phyloP scores from a whole-genome alignment of 2,113 vertebrate species.

The Rhea pennata region DNA sequence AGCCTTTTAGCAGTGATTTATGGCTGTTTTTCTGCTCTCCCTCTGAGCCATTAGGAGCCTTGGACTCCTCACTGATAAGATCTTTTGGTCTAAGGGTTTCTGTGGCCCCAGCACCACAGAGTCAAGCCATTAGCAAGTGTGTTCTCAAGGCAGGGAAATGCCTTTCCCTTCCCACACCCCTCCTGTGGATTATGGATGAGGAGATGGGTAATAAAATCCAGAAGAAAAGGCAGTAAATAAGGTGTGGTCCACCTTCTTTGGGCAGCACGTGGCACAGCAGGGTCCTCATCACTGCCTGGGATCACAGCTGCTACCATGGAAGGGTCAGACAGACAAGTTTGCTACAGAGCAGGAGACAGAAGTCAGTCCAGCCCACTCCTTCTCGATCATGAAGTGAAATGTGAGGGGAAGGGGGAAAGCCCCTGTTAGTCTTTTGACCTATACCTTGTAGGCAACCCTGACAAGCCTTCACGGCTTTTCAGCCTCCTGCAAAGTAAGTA shows the following conservation, averaged over 20 bases:
- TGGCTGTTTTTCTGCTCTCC: neutral
- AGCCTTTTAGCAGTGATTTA: neutral
- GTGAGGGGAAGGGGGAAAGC: accelerated
- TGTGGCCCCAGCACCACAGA: neutral
- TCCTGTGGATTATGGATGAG: neutral
- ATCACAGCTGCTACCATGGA: neutral
- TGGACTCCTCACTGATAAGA: neutral
- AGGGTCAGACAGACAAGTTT: neutral
- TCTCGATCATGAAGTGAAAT: neutral
- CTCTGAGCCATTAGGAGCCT: neutral
- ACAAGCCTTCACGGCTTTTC: neutral
- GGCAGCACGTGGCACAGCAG: neutral
- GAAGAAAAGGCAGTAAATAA: neutral
- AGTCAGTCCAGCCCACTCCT: neutral
- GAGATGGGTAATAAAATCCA: neutral
- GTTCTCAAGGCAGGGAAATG: neutral
- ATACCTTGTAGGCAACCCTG: neutral
- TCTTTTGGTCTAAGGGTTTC: neutral
- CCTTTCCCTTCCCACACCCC: neutral
- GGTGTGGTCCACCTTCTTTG: neutral
- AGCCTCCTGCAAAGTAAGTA: neutral
- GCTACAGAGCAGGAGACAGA: neutral
- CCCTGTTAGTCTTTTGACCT: neutral
- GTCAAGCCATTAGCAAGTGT: accelerated
- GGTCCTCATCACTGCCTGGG: neutral